Evolutionary conservation across 1,140 invertebrate genomes (phyloP), one percentile per base, ranked within the genome.

Genomic region (Papilio polytes): DNA sequence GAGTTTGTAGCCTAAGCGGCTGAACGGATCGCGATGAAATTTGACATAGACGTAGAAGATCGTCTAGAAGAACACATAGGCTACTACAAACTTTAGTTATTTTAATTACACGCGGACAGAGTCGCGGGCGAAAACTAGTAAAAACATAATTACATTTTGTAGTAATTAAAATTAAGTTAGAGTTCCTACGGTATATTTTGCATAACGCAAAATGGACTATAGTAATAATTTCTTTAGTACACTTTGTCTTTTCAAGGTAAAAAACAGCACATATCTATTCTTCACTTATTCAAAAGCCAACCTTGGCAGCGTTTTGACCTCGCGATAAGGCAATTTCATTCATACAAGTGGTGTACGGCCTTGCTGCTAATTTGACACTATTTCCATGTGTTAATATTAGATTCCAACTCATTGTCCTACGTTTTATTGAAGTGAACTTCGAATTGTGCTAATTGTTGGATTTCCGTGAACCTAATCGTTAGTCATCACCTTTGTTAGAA

Each of bases 291-390:
- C 18, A 53, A 63, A 77, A 20, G 41, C 79, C 74, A 83, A 88
- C 84, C 85, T 85, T 82, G 26, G 82, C 26, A n/a, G 36, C 3
- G 51, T 44, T 63, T 76, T 78, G 81, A 79, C 83, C 82, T 85
- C 79, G 84, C 80, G 80, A 84, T 87, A 66, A 80, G 85, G 83
- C 84, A 84, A 84, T 85, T 87, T 85, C 83, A 85, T 87, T 86
- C 83, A 80, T 85, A 51, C 48, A 73, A 44, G 63, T 70, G 56
- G 72, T 74, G 77, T 82, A 80, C 63, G 84, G 77, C 90, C 90
- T 90, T 89, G 86, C 59, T 63, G 74, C 73, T 84, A 86, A 87
- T 90, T 91, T 81, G 74, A 80, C 53, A 78, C 82, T 88, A 87
- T 90, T 87, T 88, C 78, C 85, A 86, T 78, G 81, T 70, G 56